These are phyloP conservation scores for Amyelois transitella DNA, from an alignment of 1,140 invertebrate species.

Conservation along the genomic window DNA sequence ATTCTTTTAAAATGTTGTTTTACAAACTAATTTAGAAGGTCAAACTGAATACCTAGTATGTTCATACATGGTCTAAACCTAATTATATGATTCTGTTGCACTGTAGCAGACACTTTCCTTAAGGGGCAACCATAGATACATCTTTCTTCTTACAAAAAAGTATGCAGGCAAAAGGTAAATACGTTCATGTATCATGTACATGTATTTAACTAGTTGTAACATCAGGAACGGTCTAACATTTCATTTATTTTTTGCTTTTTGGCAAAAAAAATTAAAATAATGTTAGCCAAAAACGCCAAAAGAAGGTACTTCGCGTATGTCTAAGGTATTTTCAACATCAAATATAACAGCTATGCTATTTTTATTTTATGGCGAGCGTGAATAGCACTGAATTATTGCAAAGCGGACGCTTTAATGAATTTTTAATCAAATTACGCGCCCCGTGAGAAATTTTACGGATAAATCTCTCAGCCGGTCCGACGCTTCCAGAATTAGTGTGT, in stretches of 20 bases:
- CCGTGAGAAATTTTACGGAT: constrained; percentile 53
- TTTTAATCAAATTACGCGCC: constrained; percentile 73
- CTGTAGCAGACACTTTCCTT: no score
- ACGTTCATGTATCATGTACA: no score
- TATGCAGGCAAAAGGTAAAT: no score
- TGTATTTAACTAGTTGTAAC: not conserved
- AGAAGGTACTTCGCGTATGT: no score
- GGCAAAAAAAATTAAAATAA: not conserved
- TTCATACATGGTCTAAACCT: no score
- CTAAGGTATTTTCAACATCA: constrained; percentile 6
- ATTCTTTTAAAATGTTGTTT: no score
- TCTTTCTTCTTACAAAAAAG: no score
- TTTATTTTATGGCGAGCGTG: constrained; percentile 49
- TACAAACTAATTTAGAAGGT: no score
- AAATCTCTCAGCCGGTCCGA: constrained; percentile 28
- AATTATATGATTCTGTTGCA: no score
- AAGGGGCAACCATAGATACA: no score
- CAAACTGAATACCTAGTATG: no score
- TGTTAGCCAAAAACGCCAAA: no score
- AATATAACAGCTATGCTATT: constrained; percentile 8
- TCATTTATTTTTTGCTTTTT: not conserved
- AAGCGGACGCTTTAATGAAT: constrained; percentile 71
- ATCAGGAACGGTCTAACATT: not conserved
- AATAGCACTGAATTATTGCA: constrained; percentile 72
- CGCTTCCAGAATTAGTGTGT: not conserved